A percentile compares a stretch with the other conserved stretches of the same genome.
phyloP scores from a whole-genome alignment of 2,797 vertebrate species.

The Spea hammondii region DNA sequence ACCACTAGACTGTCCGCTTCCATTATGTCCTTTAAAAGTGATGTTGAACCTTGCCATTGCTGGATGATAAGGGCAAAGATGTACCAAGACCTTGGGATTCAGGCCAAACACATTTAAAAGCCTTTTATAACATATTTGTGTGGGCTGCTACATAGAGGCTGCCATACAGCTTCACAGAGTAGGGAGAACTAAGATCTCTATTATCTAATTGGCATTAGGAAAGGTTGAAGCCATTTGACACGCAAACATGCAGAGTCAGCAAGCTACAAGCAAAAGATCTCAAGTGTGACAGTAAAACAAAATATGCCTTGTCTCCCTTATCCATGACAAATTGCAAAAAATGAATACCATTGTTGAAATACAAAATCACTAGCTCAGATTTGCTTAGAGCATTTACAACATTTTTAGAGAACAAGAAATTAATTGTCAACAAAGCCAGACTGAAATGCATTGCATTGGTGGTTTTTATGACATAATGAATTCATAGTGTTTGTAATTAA shows the following conservation, averaged over 20 bases:
- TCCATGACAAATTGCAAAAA: constrained; percentile 52
- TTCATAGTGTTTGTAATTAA: background rate
- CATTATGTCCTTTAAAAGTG: constrained; percentile 25
- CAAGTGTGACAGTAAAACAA: constrained; percentile 51
- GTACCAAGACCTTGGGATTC: constrained; percentile 31
- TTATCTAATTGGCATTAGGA: constrained; percentile 61
- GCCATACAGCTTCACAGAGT: constrained; percentile 54
- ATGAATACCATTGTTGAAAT: constrained; percentile 45
- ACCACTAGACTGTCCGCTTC: constrained; percentile 8
- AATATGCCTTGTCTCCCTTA: constrained; percentile 51
- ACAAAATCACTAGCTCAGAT: background rate
- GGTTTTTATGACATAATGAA: constrained; percentile 42
- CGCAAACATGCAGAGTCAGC: constrained; percentile 59
- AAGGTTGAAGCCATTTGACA: constrained; percentile 56
- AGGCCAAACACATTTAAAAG: constrained; percentile 36
- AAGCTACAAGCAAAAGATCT: constrained; percentile 41
- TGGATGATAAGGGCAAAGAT: constrained; percentile 33
- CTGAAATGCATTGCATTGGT: background rate
- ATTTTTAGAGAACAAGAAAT: constrained; percentile 27
- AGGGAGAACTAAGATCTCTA: constrained; percentile 59
- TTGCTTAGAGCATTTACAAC: background rate
- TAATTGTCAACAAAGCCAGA: constrained; percentile 10
- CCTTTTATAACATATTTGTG: constrained; percentile 59
- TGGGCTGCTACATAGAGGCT: constrained; percentile 58
- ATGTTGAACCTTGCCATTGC: constrained; percentile 26